Base-by-base conservation (phyloP, 2,113 vertebrate species). In the Thalassoma bifasciatum region DNA sequence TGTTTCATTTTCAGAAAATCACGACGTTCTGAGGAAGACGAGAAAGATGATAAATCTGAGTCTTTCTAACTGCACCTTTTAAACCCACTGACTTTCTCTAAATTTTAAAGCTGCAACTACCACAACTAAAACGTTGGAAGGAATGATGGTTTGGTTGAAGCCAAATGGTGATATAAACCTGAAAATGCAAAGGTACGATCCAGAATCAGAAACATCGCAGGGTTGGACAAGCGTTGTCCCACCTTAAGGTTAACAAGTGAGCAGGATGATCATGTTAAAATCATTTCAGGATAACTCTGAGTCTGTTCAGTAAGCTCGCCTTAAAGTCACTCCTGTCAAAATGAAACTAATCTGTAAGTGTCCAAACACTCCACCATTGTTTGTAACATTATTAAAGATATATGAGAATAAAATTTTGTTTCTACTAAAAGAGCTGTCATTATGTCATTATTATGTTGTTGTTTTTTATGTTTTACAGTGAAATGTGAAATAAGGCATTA, bases 1-100 rank as follows among this genome's bases (percentile, higher is more conserved):
- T 17, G 5, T 21, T 73, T 71, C n/a, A n/a, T 16, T 83, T 85
- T 75, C 72, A 91, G 90, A 47, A 88, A 75, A 85, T 8, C 37
- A 26, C 40, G 23, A 21, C 6, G n/a, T 4, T 38, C 30, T n/a
- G 23, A 34, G 17, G 61, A 64, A 61, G 12, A 0, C 0, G 1
- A 0, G 8, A 40, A 1, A 13, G 60, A n/a, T n/a, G n/a, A n/a
- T n/a, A n/a, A n/a, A n/a, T n/a, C 0, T 21, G 47, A 67, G 1
- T 1, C 5, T 14, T 50, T 85, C 42, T 87, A 57, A 84, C 3
- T 42, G 7, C 9, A 8, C 11, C 13, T 10, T 42, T 19, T 14
- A 24, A 3, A 8, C 13, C 46, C 11, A 2, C 13, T 51, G 17
- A 10, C 30, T 3, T 30, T 30, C 6, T 30, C 30, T 30, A 30